Base-by-base conservation (phyloP, 2,113 vertebrate genomes). In the Equus przewalskii region DNA sequence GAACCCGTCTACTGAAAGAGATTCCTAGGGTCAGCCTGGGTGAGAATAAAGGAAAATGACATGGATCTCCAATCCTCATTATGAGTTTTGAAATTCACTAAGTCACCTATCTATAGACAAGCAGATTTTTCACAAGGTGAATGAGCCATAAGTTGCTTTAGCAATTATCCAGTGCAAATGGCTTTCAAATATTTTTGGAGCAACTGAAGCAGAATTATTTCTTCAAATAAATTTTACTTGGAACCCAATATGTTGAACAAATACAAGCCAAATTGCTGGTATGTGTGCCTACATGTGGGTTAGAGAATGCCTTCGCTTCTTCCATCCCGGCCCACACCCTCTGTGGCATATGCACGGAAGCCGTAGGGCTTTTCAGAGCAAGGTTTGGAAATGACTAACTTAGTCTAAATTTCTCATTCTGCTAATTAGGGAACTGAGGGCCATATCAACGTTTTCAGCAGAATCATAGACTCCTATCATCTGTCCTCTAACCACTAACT, bases 121-220 rank as follows among this genome's bases (percentile, higher is more conserved):
- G 36, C 12, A 62, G 51, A 36, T 56, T 79, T 88, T 89, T 44
- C 41, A 33, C 36, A 54, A 41, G 33, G 46, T 67, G 69, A 92
- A 67, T 46, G 13, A 60, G 13, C 41, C 16, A 13, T 36, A 69
- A 76, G 46, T 87, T 91, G 24, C 46, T 16, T 64, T 86, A 62
- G 22, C 51, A 91, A 33, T 60, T 84, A 24, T 19, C 41, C 18
- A 49, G 4, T 33, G 67, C 26, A 70, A 72, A 36, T 51, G 41
- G 15, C 65, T 56, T 67, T 64, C 51, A 96, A 64, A 62, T 26
- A 41, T 78, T 91, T 97, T 82, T 54, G 46, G 30, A 94, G 19
- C 62, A 97, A 76, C 67, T 72, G 36, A 46, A 76, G 24, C 26
- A 91, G 65, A 72, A 80, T 60, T 5, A 58, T 89, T 69, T 82